Evolutionary conservation across 2,888 invertebrate genomes (phyloP).

Genomic region (Plusia festucae): DNA sequence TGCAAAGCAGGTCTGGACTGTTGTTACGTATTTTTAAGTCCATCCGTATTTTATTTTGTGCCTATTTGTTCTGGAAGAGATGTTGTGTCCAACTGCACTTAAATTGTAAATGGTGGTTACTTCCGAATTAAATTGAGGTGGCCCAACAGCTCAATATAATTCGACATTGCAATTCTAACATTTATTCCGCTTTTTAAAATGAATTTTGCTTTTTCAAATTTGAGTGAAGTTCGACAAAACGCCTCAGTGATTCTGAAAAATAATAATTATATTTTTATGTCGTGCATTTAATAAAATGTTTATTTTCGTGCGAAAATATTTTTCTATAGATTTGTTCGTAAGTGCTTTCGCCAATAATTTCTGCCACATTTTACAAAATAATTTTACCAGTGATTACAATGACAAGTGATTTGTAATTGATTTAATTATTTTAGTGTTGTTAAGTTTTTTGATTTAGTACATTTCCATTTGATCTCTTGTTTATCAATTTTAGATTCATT

Average conservation of each 20-base stretch:
- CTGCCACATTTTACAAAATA: constrained; percentile 46
- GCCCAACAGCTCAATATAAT: constrained; percentile 65
- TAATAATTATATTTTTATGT: constrained; percentile 47
- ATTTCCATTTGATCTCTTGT: constrained; percentile 87
- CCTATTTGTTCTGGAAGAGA: constrained; percentile 72
- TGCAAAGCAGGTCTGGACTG: constrained; percentile 87
- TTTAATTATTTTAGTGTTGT: constrained; percentile 73
- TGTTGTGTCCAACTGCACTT: constrained; percentile 89
- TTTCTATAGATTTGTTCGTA: constrained; percentile 58
- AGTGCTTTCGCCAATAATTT: constrained; percentile 56
- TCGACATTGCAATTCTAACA: constrained; percentile 70
- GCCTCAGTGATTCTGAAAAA: constrained; percentile 62
- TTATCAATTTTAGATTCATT: constrained; percentile 80
- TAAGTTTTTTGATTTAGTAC: constrained; percentile 83
- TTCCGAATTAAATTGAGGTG: constrained; percentile 67
- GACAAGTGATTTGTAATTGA: constrained; percentile 45
- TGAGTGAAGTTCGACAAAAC: constrained; percentile 89
- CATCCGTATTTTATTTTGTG: constrained; percentile 73
- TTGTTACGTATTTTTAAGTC: constrained; percentile 89
- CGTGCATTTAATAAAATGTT: constrained; percentile 53
- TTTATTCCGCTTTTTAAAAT: constrained; percentile 70
- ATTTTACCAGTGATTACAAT: constrained; percentile 54
- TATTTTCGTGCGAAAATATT: constrained; percentile 48
- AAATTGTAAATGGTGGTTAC: constrained; percentile 86
- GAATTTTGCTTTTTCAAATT: constrained; percentile 80